Evolutionary conservation across 2,113 vertebrate genomes (phyloP).

Genomic region (Ailuropoda melanoleuca): DNA sequence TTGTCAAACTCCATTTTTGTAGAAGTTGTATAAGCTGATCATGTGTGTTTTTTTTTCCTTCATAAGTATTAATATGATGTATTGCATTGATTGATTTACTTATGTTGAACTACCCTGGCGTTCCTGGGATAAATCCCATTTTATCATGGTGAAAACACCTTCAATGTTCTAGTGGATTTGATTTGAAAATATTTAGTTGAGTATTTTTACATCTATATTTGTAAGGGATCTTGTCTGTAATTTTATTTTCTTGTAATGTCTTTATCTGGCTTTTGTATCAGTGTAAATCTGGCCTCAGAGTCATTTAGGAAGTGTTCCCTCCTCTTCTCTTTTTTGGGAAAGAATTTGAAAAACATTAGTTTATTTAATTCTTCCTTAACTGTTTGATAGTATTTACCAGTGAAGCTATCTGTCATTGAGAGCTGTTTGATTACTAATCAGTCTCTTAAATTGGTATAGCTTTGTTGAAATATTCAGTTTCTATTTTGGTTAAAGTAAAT

Average conservation of each 20-base stretch:
- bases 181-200: background rate
- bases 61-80: background rate
- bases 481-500: no score
- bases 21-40: background rate
- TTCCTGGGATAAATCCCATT: background rate
- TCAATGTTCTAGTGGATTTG: background rate
- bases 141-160: background rate
- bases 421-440: background rate
- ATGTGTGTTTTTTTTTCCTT: background rate
- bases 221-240: no score
- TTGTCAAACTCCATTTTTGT: background rate
- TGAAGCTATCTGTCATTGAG: background rate
- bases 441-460: no score
- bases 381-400: background rate
- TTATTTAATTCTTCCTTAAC: background rate
- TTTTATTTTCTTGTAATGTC: no score
- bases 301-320: background rate
- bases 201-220: background rate
- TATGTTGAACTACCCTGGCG: background rate
- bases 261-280: background rate
- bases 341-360: background rate
- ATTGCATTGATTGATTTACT: background rate
- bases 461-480: no score
- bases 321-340: background rate
- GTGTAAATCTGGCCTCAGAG: background rate